Conservation (phyloP, 2,113 vertebrate genomes). For the Sinosuthora webbiana region DNA sequence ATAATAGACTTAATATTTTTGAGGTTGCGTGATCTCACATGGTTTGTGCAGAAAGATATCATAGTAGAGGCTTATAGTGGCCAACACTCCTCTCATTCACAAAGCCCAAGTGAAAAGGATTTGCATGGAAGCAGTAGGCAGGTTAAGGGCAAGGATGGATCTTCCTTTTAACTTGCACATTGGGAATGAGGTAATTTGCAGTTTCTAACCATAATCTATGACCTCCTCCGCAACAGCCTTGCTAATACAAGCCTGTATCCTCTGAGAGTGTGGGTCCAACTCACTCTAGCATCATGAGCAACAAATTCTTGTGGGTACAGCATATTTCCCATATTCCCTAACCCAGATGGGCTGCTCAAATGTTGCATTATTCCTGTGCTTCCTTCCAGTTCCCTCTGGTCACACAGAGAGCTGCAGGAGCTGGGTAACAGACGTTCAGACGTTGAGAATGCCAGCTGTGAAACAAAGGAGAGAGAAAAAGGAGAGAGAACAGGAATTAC, state of each 20-base stretch:
- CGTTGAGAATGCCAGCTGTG: background rate
- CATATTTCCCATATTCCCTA: background rate
- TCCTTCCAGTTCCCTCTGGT: background rate
- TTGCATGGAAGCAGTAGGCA: background rate
- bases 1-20: constrained; percentile 23
- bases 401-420: background rate
- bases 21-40: background rate
- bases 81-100: background rate
- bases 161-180: background rate
- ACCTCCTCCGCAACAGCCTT: background rate
- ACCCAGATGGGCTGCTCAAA: background rate
- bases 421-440: background rate
- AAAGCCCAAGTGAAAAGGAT: background rate
- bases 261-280: background rate
- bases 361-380: background rate
- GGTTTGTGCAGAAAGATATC: background rate
- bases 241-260: background rate
- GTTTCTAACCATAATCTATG: background rate
- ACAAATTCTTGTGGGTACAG: background rate
- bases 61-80: background rate
- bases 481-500: background rate
- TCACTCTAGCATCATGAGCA: background rate
- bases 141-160: background rate
- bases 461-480: too few relatives aligned
- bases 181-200: background rate